These are phyloP conservation scores for Naja naja DNA, from an alignment of 2,113 vertebrate genomes.

Conservation along the genomic window DNA sequence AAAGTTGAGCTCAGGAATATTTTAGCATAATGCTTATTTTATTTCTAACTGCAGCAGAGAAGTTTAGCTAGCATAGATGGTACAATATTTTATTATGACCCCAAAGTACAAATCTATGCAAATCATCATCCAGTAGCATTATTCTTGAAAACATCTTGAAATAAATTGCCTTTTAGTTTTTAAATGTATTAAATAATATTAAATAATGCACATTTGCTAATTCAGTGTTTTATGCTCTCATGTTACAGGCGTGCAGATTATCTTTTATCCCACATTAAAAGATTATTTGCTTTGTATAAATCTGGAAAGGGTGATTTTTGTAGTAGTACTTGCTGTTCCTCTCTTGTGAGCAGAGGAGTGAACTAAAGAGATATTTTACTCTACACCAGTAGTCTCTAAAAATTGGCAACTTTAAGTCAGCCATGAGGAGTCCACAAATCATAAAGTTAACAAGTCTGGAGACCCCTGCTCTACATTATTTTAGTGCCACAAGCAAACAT, in stretches of 20 bases:
- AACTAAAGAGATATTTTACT: not conserved
- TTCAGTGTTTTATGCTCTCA: not conserved
- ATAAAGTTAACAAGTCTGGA: not conserved
- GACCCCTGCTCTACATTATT: not conserved
- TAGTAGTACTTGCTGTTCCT: not conserved
- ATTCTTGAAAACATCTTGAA: not conserved
- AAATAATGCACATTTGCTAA: not conserved
- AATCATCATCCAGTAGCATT: not conserved
- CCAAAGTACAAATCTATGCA: not conserved
- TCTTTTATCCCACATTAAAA: not conserved
- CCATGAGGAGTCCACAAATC: not conserved
- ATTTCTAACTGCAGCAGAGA: not conserved
- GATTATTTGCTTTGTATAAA: not conserved
- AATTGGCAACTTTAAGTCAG: not conserved
- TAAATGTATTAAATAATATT: not conserved
- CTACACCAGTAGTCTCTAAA: not conserved
- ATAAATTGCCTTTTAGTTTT: not conserved
- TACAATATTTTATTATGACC: not conserved
- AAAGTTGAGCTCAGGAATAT: not conserved
- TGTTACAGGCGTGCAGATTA: not conserved
- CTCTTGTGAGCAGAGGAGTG: not conserved
- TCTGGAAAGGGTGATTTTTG: not conserved
- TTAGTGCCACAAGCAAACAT: not conserved
- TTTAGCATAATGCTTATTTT: constrained; percentile 1
- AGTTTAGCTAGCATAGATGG: not conserved